These are phyloP conservation scores for Pseudococcus jackbeardsleyi DNA, from an alignment of 2,888 invertebrate species.

Conservation along the genomic window DNA sequence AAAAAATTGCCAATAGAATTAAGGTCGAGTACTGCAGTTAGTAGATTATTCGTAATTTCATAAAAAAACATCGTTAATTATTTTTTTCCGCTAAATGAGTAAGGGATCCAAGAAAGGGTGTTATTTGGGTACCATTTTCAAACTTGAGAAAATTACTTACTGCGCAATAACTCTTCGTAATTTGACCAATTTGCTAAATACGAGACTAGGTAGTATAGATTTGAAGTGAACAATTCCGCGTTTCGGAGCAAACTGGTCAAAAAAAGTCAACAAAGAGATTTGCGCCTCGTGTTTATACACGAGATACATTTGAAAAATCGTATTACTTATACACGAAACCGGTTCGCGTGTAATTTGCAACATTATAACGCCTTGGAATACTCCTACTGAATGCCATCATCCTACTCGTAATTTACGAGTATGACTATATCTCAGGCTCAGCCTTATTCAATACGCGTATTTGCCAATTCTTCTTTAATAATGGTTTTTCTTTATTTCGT, in stretches of 20 bases:
- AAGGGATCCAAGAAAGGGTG: too few species aligned
- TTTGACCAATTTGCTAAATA: not conserved
- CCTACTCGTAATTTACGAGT: slow-evolving; percentile 28
- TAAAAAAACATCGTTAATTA: too few species aligned
- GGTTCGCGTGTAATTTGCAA: slow-evolving; percentile 50
- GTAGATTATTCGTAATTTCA: not conserved
- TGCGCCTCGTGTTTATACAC: not conserved
- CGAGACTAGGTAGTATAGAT: not conserved
- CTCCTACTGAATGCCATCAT: slow-evolving; percentile 32
- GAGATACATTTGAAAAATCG: not conserved
- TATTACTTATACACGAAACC: slow-evolving; percentile 26
- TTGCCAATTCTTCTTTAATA: not conserved
- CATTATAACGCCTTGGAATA: slow-evolving; percentile 52
- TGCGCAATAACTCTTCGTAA: not conserved
- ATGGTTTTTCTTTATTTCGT: not conserved
- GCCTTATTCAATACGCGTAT: too few species aligned
- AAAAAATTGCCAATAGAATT: not conserved
- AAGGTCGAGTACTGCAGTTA: not conserved
- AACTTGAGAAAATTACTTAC: not conserved
- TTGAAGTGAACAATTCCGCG: not conserved
- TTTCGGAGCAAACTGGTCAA: not conserved
- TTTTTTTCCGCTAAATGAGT: too few species aligned
- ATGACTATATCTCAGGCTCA: not conserved
- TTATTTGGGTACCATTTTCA: too few species aligned
- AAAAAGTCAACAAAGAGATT: slow-evolving; percentile 45